Evolutionary conservation across 2,113 vertebrate genomes (phyloP).

Genomic region (Gymnobelideus leadbeateri): DNA sequence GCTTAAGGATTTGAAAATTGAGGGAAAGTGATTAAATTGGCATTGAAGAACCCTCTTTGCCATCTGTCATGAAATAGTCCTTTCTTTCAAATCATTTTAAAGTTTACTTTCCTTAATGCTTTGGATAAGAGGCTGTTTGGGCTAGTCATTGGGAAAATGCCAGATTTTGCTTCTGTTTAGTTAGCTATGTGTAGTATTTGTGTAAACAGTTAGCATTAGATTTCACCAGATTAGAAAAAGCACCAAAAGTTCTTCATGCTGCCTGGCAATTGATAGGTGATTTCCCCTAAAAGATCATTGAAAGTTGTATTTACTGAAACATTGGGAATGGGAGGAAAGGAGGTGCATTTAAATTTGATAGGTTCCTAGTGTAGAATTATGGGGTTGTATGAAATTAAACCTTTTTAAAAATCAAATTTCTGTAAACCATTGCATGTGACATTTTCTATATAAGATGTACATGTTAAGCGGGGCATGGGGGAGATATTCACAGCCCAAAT

Average conservation of each 20-base stretch:
- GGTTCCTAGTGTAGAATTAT: background rate
- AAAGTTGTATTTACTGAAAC: background rate
- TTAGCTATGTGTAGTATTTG: conserved; percentile 66
- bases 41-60: conserved; percentile 78
- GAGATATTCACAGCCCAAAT: conserved; percentile 5
- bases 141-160: conserved; percentile 75
- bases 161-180: conserved; percentile 79
- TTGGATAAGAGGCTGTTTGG: conserved; percentile 79
- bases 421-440: background rate
- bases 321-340: background rate
- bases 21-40: conserved; percentile 73
- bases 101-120: conserved; percentile 80
- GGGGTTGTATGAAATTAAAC: conserved; percentile 19
- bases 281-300: conserved; percentile 40
- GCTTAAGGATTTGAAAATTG: conserved; percentile 64
- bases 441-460: background rate
- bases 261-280: conserved; percentile 52
- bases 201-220: conserved; percentile 76
- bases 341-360: conserved; percentile 9
- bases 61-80: conserved; percentile 81
- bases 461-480: background rate
- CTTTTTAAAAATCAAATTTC: conserved; percentile 26
- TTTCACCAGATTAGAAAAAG: conserved; percentile 60
- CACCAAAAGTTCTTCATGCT: conserved; percentile 55
- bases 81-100: conserved; percentile 77